Evolutionary conservation across 2,888 invertebrate species (phyloP).

Genomic region (Andrena dorsata): DNA sequence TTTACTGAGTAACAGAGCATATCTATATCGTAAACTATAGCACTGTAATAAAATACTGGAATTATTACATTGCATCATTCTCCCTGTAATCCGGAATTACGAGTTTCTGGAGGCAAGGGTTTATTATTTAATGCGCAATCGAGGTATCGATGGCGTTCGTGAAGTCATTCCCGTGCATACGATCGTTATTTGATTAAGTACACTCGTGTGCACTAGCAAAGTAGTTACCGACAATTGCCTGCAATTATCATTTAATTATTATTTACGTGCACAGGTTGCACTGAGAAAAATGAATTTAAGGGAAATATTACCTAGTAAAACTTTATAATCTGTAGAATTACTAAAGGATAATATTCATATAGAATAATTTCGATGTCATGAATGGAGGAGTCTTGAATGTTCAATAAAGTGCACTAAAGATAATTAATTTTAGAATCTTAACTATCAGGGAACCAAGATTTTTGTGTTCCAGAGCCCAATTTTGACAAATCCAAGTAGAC

Average conservation of each 20-base stretch:
- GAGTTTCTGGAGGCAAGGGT: background rate
- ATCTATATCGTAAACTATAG: background rate
- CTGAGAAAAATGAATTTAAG: background rate
- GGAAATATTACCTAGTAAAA: background rate
- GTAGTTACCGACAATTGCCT: background rate
- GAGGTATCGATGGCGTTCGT: background rate
- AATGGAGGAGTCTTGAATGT: too few relatives aligned
- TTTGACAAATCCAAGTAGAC: too few relatives aligned
- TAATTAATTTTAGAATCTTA: too few relatives aligned
- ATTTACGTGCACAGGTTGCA: background rate
- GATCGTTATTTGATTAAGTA: background rate
- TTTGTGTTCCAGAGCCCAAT: too few relatives aligned
- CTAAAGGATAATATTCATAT: too few relatives aligned
- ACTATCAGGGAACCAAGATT: too few relatives aligned
- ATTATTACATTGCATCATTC: slow-evolving; percentile 1
- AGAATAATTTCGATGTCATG: too few relatives aligned
- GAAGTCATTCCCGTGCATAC: background rate
- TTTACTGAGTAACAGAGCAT: background rate
- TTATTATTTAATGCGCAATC: background rate
- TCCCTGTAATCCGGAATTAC: background rate
- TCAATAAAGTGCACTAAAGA: too few relatives aligned
- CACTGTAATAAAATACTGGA: background rate
- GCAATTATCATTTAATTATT: background rate
- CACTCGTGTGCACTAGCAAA: background rate
- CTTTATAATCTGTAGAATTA: too few relatives aligned